Conservation (phyloP, 2,888 invertebrate genomes). For the Aphelenchoides bicaudatus region DNA sequence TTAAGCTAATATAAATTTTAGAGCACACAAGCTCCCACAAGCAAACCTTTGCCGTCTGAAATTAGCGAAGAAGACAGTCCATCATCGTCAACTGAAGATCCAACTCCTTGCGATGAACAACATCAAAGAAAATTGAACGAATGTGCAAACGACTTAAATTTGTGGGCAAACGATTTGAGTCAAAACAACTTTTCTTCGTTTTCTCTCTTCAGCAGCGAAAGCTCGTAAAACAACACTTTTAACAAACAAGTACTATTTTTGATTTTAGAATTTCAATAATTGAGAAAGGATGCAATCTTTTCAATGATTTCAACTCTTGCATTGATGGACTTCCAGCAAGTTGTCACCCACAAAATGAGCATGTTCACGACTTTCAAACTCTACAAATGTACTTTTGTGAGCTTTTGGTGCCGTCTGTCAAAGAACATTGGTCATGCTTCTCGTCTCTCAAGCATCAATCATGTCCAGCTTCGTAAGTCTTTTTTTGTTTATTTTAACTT, state of each 20-base stretch:
- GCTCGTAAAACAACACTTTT: conserved; percentile 11
- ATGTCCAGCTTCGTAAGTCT: conserved; percentile 23
- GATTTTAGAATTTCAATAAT: conserved; percentile 21
- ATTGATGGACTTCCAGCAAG: conserved; percentile 38
- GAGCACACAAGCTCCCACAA: not conserved
- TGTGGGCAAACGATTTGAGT: conserved; percentile 23
- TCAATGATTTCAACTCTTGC: conserved; percentile 42
- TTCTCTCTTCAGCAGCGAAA: conserved; percentile 24
- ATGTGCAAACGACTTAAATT: conserved; percentile 14
- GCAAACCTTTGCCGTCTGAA: not conserved
- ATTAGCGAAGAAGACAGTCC: not conserved
- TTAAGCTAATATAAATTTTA: not conserved
- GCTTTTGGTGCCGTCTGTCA: conserved; percentile 48
- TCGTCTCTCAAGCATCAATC: conserved; percentile 25
- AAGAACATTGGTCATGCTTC: conserved; percentile 50
- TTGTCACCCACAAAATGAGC: conserved; percentile 30
- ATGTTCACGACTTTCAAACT: conserved; percentile 21
- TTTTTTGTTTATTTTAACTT: conserved; percentile 12
- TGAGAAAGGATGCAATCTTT: conserved; percentile 33
- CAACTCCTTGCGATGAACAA: conserved; percentile 9
- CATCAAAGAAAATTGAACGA: not conserved
- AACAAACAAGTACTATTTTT: conserved; percentile 1
- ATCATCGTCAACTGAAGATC: not conserved
- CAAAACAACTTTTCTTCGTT: conserved; percentile 17
- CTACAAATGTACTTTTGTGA: conserved; percentile 54